Base-by-base conservation (phyloP, 2,113 vertebrate species). In the Pterocles gutturalis region DNA sequence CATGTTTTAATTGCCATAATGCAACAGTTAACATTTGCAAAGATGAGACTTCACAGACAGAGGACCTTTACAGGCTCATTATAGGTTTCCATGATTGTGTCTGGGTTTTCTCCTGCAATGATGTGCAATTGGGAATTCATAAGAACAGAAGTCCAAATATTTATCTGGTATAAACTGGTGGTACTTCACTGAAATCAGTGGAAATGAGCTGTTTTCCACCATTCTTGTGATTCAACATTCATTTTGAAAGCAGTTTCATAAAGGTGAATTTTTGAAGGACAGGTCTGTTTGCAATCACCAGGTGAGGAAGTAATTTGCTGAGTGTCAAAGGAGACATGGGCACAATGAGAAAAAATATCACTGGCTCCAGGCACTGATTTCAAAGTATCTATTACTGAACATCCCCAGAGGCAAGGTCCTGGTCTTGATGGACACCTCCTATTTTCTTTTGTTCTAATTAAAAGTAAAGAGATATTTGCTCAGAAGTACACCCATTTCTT, bases 301-400 rank as follows among this genome's bases (percentile, higher is more conserved):
- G 66, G 28, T 92, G 49, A 95, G 72, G 85, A 90, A 86, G 64
- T 62, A 93, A 92, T 95, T 93, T 90, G 15, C 62, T 77, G 76
- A 73, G 67, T 49, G 13, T 83, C 58, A 66, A 62, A 94, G 57
- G 53, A 72, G 67, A 53, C 6, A 3, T 46, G 46, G 60, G 25
- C 17, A 77, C 33, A 58, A 45, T 54, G 51, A 46, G 64, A 88
- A 89, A 90, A 90, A 81, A 81, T 25, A 83, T 89, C 64, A 48
- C 49, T 77, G 75, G 29, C 54, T 95, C 15, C 58, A 61, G 45
- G n/a, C 75, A 73, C 15, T 90, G 75, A 80, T 95, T 94, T 73
- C 51, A 86, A 94, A 87, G 16, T n/a, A 51, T 46, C 53, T 85
- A 46, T 79, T 88, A 90, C 53, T 25, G 26, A 91, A 18, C 11